Conservation (phyloP, 2,113 vertebrate species). For the Eurypyga helias region DNA sequence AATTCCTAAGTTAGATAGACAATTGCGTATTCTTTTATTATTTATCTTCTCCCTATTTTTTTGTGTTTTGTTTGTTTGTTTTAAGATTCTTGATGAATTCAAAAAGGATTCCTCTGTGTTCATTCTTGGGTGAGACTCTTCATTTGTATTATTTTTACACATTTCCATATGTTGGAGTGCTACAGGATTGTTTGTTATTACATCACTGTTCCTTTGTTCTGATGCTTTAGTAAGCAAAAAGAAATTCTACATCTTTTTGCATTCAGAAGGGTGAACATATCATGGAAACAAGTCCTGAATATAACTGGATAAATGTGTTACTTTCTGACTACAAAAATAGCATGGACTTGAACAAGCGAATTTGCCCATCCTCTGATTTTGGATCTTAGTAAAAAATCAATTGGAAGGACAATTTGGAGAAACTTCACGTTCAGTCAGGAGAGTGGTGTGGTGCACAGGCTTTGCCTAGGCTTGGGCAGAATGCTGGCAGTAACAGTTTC, state of each 20-base stretch:
- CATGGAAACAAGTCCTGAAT: neutral
- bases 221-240: neutral
- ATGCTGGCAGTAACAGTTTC: neutral
- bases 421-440: neutral
- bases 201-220: neutral
- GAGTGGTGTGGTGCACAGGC: neutral
- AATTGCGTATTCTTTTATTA: neutral
- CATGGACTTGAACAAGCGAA: neutral
- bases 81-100: slow-evolving; percentile 94
- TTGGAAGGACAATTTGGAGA: neutral
- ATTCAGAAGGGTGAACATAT: neutral
- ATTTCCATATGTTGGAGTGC: neutral
- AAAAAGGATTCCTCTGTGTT: slow-evolving; percentile 92
- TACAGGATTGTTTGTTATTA: neutral
- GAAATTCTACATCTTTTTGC: neutral
- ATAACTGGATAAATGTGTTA: neutral
- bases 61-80: neutral
- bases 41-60: neutral
- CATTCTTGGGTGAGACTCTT: slow-evolving; percentile 89
- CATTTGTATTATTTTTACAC: neutral
- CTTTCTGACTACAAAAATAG: neutral
- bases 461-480: neutral
- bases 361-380: neutral
- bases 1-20: neutral
- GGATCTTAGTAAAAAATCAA: too few species aligned